Percentiles rank a stretch among this genome's conserved stretches.
These are phyloP conservation scores for Lasius fuliginosus DNA, from an alignment of 2,888 invertebrate species.

Conservation along the genomic window DNA sequence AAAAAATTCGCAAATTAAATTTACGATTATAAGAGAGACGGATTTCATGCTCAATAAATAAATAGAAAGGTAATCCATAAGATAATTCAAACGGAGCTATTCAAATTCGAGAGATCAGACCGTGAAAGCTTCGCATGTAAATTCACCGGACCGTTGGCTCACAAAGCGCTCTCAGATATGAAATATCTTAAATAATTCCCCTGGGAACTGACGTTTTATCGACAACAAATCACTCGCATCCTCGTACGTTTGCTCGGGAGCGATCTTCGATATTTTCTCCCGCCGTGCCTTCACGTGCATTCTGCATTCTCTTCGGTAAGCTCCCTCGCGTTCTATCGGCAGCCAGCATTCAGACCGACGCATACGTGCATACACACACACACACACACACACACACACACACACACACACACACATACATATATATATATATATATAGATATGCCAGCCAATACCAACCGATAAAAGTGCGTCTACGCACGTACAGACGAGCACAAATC, in stretches of 20 bases:
- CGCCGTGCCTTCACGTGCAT: slow-evolving; percentile 27
- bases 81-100: not conserved
- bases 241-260: slow-evolving; percentile 20
- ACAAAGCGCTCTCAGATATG: slow-evolving; percentile 13
- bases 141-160: slow-evolving; percentile 10
- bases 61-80: not conserved
- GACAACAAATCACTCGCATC: slow-evolving; percentile 54
- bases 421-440: too few relatives aligned
- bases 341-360: slow-evolving; percentile 32
- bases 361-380: too few relatives aligned
- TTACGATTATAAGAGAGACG: not conserved
- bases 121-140: slow-evolving; percentile 29
- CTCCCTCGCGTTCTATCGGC: slow-evolving; percentile 46
- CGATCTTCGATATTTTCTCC: slow-evolving; percentile 49
- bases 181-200: slow-evolving; percentile 54
- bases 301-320: slow-evolving; percentile 42
- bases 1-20: slow-evolving; percentile 20
- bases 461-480: slow-evolving; percentile 51
- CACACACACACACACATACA: not conserved
- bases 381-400: not conserved
- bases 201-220: slow-evolving; percentile 46
- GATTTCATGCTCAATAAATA: not conserved
- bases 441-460: not conserved
- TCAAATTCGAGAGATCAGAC: slow-evolving; percentile 3
- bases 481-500: slow-evolving; percentile 50